These are phyloP conservation scores for Salminus brasiliensis DNA, from an alignment of 2,113 vertebrate genomes.

Conservation along the genomic window DNA sequence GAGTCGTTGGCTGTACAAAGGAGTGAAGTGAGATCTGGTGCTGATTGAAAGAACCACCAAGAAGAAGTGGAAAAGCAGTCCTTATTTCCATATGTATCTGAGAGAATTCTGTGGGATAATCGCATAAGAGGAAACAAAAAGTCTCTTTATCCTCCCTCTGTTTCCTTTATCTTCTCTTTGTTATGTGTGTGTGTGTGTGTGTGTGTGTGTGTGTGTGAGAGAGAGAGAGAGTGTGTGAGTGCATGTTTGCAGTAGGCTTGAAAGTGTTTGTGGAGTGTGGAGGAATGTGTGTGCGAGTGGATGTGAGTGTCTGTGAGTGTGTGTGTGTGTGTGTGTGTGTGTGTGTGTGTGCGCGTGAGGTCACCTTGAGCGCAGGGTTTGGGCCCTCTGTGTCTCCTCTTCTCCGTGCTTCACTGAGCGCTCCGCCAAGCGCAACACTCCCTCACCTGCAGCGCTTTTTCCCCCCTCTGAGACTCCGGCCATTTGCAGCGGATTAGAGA, in stretches of 20 bases:
- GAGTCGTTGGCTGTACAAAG: too few relatives aligned
- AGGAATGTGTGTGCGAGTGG: neutral
- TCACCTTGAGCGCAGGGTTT: slow-evolving; percentile 74
- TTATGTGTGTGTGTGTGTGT: neutral
- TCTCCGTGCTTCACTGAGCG: slow-evolving; percentile 76
- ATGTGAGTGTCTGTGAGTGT: neutral
- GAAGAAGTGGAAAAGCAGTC: neutral
- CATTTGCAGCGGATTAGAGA: slow-evolving; percentile 77
- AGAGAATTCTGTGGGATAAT: slow-evolving; percentile 1
- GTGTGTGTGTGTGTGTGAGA: neutral
- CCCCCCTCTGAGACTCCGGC: slow-evolving; percentile 73
- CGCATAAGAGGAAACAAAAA: neutral
- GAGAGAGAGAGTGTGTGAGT: too few relatives aligned
- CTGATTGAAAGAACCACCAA: slow-evolving; percentile 1
- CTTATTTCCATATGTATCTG: slow-evolving; percentile 1
- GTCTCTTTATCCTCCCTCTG: neutral
- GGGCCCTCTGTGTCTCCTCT: slow-evolving; percentile 59
- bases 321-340: slow-evolving; percentile 12
- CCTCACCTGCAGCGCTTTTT: slow-evolving; percentile 77
- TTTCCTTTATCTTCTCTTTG: neutral
- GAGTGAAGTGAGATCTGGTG: neutral
- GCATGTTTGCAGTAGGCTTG: neutral
- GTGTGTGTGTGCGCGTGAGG: slow-evolving; percentile 48
- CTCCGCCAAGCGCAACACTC: slow-evolving; percentile 76
- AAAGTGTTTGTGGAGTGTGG: neutral